These are phyloP conservation scores for Vulpes vulpes DNA, from an alignment of 2,113 vertebrate species.

Conservation along the genomic window DNA sequence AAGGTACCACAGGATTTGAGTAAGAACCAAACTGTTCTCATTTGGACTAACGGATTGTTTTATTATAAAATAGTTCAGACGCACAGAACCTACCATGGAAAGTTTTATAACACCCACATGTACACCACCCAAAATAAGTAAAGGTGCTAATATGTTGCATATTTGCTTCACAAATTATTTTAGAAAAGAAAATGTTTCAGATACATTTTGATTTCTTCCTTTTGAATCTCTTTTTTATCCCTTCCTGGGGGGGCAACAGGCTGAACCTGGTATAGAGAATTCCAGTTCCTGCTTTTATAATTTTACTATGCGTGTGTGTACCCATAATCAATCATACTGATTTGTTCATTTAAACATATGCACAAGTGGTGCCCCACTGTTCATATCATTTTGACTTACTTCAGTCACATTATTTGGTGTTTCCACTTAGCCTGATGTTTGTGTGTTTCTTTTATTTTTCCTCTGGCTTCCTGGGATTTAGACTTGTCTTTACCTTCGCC, in stretches of 20 bases:
- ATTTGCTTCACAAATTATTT: slow-evolving; percentile 49
- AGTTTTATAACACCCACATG: neutral
- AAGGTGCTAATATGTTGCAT: neutral
- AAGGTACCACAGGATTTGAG: neutral
- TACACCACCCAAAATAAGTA: slow-evolving; percentile 33
- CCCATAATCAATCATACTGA: neutral
- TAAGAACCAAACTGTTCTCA: slow-evolving; percentile 15
- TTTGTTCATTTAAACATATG: slow-evolving; percentile 16
- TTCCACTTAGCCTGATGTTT: neutral
- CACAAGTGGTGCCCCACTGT: neutral
- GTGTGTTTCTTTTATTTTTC: neutral
- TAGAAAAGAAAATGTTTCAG: slow-evolving; percentile 34
- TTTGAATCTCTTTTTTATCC: neutral
- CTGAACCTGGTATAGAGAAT: neutral
- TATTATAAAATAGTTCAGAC: slow-evolving; percentile 25
- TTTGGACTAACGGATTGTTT: slow-evolving; percentile 48
- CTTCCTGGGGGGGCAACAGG: neutral
- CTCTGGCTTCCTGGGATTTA: neutral
- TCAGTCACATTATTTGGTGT: neutral
- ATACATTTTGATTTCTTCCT: neutral
- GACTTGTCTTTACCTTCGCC: neutral
- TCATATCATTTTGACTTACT: neutral
- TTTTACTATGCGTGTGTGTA: neutral
- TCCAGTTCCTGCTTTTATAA: neutral
- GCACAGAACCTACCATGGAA: neutral